These are phyloP conservation scores for Dasyornis broadbenti DNA, from an alignment of 2,113 vertebrate species.

Conservation along the genomic window DNA sequence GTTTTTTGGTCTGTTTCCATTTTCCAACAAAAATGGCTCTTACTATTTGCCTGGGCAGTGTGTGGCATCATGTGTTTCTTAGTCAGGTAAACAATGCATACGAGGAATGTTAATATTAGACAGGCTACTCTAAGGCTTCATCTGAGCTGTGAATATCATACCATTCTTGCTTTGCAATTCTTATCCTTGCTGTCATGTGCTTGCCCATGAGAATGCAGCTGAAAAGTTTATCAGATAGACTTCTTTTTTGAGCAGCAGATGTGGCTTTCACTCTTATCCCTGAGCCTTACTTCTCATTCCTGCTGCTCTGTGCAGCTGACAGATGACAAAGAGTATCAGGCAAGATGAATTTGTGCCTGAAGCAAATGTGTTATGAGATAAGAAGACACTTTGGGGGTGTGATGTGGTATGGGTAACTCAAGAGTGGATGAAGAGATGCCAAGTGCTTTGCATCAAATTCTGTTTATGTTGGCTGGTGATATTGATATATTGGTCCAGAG, in stretches of 20 bases:
- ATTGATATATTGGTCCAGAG: neutral
- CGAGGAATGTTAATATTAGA: neutral
- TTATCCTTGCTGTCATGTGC: neutral
- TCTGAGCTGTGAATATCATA: neutral
- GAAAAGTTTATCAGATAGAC: neutral
- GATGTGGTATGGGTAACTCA: neutral
- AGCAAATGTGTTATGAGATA: neutral
- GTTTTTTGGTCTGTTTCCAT: neutral
- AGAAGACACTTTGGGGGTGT: neutral
- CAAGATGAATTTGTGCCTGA: neutral
- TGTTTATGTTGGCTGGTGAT: neutral
- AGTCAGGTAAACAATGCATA: neutral
- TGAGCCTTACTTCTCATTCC: neutral
- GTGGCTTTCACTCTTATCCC: neutral
- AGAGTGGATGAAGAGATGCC: neutral
- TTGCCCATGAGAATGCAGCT: neutral
- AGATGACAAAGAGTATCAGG: neutral
- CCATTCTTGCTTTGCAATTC: neutral
- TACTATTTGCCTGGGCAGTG: neutral
- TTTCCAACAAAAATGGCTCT: neutral
- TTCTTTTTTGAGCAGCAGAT: neutral
- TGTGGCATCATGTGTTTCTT: neutral
- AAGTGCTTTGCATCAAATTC: neutral
- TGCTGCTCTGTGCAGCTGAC: neutral
- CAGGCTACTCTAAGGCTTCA: neutral